A percentile compares a stretch with the other conserved stretches of the same genome.
Conservation (phyloP, 2,797 vertebrate species). For the Numenius phaeopus region DNA sequence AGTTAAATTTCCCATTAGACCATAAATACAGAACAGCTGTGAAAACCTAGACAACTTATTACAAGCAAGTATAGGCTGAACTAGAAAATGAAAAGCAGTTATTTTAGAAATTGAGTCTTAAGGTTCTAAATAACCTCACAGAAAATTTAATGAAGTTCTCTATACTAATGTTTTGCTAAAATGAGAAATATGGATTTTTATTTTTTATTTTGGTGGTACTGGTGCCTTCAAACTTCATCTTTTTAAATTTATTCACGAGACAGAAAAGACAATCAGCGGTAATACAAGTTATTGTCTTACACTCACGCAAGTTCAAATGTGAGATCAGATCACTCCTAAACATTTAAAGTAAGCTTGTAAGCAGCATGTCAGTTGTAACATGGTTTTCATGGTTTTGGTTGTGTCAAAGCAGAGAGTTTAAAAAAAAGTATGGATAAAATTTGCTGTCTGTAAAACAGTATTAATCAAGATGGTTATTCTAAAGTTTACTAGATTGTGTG, state of each 20-base stretch:
- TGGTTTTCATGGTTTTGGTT: not conserved
- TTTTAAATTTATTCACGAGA: not conserved
- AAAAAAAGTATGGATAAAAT: not conserved
- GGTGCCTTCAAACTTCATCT: not conserved
- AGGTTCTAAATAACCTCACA: not conserved
- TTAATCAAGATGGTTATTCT: not conserved
- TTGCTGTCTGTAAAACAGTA: not conserved
- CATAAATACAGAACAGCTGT: slow-evolving; percentile 66
- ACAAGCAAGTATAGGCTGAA: not conserved
- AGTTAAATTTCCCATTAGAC: slow-evolving; percentile 45
- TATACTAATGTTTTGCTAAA: not conserved
- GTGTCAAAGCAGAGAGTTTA: not conserved
- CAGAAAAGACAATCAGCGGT: not conserved
- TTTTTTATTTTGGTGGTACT: not conserved
- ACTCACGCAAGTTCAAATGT: not conserved
- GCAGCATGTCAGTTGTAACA: not conserved
- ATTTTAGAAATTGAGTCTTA: not conserved
- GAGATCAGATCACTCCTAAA: not conserved
- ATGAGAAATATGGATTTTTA: not conserved
- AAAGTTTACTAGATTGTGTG: not conserved
- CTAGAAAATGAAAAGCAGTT: slow-evolving; percentile 34
- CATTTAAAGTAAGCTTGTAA: not conserved
- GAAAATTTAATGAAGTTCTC: not conserved
- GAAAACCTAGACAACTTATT: not conserved
- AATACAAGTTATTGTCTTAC: not conserved